Evolutionary conservation across 2,113 vertebrate species (phyloP), one percentile per base, ranked within the genome.

Genomic region (Empidonax traillii): DNA sequence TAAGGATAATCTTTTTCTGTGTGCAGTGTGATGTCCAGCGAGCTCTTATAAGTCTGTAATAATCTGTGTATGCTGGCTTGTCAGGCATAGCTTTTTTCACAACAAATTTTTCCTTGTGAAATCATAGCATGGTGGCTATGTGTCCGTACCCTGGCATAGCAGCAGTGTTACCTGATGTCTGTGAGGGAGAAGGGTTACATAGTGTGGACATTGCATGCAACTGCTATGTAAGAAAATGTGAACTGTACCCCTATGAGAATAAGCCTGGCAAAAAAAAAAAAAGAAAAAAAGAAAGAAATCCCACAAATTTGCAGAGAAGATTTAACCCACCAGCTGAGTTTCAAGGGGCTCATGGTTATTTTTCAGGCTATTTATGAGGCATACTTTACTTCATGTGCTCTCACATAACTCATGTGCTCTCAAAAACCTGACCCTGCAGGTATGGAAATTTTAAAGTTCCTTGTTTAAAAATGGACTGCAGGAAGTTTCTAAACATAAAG

Each of bases 101-200:
- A 66, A 14, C 14, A 51, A 13, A 4, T 43, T 85, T 80, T 86
- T 30, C 10, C 47, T 51, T 77, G 59, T 53, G 79, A 90, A 83
- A 21, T 47, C 59, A 15, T 8, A 61, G 20, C 31, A 3, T 15
- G 10, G 18, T 37, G 20, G 20, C 47, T 85, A 33, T 0, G 0
- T 27, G 16, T 46, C 22, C 76, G 17, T 23, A 1, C 28, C 58
- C 49, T 55, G 62, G 30, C 8, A 4, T 8, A 35, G 61, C 66
- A 85, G 56, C n/a, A 21, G 22, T 28, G 35, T 27, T n/a, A 25
- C 37, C 66, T 53, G 73, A 69, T 87, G 56, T 35, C 49, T 2
- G 0, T 8, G 27, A 76, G 31, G 22, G 18, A 79, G 23, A 15
- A 18, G 11, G 16, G 13, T 66, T 77, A 3, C 33, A 4, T 0